Evolutionary conservation across 2,888 invertebrate species (phyloP), one percentile per base, ranked within the genome.

Genomic region (Drosophila meridiana): DNA sequence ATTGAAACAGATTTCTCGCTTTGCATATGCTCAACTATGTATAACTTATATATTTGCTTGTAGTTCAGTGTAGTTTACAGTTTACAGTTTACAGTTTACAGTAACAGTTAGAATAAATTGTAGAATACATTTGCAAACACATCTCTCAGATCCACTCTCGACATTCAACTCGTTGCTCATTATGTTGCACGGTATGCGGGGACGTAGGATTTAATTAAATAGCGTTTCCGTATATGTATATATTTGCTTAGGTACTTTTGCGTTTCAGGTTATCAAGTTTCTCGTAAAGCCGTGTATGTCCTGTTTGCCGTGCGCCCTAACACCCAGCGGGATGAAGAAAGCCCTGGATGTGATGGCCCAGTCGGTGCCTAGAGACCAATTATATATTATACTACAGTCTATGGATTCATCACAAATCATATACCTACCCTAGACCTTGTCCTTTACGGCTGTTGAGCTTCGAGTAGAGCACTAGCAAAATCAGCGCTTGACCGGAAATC

Each of bases 61-160:
- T 72, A 69, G 63, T 74, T 69, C 69, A 40, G 71, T 80, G 63
- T 73, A 73, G 75, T 71, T 78, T 76, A 82, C 82, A 85, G 82
- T 81, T 82, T 78, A 48, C 73, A 73, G 74, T 82, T 82, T 78
- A 47, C 75, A 82, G 74, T 82, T 82, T 79, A 52, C 76, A 83
- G 75, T 80, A 84, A 83, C 64, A 73, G 65, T 83, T 76, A 66
- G 83, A 82, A 74, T 83, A 83, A 76, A 82, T 82, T 70, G 56
- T 83, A 79, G 68, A 82, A 67, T 79, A 58, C 69, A 57, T 76
- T 74, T 75, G 65, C 64, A 73, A 65, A 65, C 63, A 71, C 62
- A 56, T 69, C 50, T 68, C 73, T 70, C 77, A 52, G 62, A 73
- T 76, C 64, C 70, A 75, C 82, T 69, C 72, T 75, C 76, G 38